Evolutionary conservation across 2,888 invertebrate genomes (phyloP).

Genomic region (Melikaiella ostensackeni): DNA sequence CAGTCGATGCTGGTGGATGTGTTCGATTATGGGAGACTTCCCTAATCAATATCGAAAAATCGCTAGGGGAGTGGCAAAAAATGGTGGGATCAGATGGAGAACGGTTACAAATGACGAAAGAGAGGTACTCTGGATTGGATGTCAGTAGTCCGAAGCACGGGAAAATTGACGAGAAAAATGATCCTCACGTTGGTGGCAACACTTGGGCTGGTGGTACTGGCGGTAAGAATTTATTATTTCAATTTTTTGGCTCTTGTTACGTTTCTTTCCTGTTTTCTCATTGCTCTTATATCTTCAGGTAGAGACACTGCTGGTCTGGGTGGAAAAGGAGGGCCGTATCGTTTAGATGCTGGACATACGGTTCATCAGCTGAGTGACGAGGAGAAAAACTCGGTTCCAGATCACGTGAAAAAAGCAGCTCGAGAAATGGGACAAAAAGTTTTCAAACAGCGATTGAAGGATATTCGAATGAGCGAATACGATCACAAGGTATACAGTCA

Average conservation of each 20-base stretch:
- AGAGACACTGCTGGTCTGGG: conserved; percentile 97
- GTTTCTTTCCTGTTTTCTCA: not conserved
- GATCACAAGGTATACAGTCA: conserved; percentile 93
- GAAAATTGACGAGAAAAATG: conserved; percentile 91
- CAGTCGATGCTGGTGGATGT: conserved; percentile 80
- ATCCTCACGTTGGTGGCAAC: conserved; percentile 97
- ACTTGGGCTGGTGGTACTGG: conserved; percentile 98
- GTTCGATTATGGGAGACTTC: conserved; percentile 80
- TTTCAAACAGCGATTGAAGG: conserved; percentile 90
- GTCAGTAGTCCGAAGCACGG: conserved; percentile 93
- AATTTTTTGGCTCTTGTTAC: not conserved
- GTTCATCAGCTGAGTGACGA: conserved; percentile 95
- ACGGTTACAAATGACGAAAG: conserved; percentile 86
- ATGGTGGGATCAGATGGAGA: conserved; percentile 75
- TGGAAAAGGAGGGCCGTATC: conserved; percentile 96
- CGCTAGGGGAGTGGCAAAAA: conserved; percentile 78
- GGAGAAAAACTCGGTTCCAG: conserved; percentile 94
- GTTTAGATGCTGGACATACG: conserved; percentile 94
- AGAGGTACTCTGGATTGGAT: conserved; percentile 83
- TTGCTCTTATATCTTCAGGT: conserved; percentile 60
- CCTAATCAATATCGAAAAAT: conserved; percentile 74
- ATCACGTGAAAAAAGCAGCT: conserved; percentile 92
- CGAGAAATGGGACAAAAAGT: conserved; percentile 95
- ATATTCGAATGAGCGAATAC: conserved; percentile 96
- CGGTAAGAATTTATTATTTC: conserved; percentile 76